Evolutionary conservation across 2,888 invertebrate species (phyloP).

Genomic region (Cepaea hortensis): DNA sequence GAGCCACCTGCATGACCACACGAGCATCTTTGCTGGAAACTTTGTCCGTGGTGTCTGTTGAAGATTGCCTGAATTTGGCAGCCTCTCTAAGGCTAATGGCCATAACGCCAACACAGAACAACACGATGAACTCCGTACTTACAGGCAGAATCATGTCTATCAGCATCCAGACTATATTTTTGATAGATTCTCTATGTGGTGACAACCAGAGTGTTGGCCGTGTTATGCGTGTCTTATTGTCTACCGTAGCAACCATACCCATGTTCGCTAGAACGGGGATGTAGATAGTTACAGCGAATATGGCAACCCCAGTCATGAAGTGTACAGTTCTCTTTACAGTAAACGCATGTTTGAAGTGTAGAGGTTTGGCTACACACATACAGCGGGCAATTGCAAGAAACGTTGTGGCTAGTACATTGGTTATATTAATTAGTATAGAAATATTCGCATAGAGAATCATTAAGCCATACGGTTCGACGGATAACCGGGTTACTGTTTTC

Average conservation of each 20-base stretch:
- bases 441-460: not conserved
- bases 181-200: conserved; percentile 1
- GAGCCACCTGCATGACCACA: conserved; percentile 9
- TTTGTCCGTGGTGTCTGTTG: not conserved
- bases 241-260: not conserved
- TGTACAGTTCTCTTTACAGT: not conserved
- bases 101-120: conserved; percentile 18
- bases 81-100: not conserved
- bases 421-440: not conserved
- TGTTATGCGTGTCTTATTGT: not conserved
- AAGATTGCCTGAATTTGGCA: not conserved
- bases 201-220: not conserved
- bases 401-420: conserved; percentile 19
- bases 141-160: not conserved
- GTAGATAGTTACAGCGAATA: not conserved
- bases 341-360: conserved; percentile 3
- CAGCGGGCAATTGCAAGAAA: conserved; percentile 32
- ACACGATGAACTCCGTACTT: not conserved
- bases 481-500: not conserved
- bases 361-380: conserved; percentile 27
- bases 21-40: not conserved
- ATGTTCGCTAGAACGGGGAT: conserved; percentile 1
- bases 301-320: not conserved
- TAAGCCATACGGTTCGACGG: conserved; percentile 13
- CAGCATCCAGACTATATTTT: not conserved